Conservation (phyloP, 1,140 invertebrate species). For the Drosophila lacteicornis region DNA sequence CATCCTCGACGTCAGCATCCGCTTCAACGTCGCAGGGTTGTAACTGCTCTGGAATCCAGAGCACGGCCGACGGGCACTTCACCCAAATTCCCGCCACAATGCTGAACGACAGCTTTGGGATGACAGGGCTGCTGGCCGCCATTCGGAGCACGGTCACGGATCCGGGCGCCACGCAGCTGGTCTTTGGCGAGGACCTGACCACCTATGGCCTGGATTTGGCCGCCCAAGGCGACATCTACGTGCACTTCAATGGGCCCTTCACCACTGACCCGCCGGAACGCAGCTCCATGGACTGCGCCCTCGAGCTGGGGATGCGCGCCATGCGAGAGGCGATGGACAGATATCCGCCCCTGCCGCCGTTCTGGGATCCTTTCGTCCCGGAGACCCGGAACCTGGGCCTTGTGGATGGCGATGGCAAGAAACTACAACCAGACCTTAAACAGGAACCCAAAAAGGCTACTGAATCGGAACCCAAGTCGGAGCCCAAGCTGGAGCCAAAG, state of each 20-base stretch:
- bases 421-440: not conserved
- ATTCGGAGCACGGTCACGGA: slow-evolving; percentile 25
- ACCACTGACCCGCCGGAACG: slow-evolving; percentile 51
- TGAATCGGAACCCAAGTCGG: not conserved
- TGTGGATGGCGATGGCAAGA: not conserved
- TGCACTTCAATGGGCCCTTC: slow-evolving; percentile 70
- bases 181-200: slow-evolving; percentile 64
- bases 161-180: slow-evolving; percentile 32
- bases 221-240: slow-evolving; percentile 66
- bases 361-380: slow-evolving; percentile 61
- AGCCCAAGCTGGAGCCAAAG: not conserved
- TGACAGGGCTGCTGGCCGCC: slow-evolving; percentile 33
- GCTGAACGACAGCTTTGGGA: slow-evolving; percentile 42
- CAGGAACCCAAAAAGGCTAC: too few relatives aligned
- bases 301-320: slow-evolving; percentile 67
- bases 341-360: slow-evolving; percentile 34
- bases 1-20: not conserved
- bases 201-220: slow-evolving; percentile 61
- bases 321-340: slow-evolving; percentile 61
- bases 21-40: not conserved
- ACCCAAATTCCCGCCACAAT: slow-evolving; percentile 28
- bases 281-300: slow-evolving; percentile 49
- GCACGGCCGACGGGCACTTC: slow-evolving; percentile 10
- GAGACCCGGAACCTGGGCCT: slow-evolving; percentile 59
- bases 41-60: slow-evolving; percentile 1